A percentile compares a stretch with the other conserved stretches of the same genome.
phyloP scores from a whole-genome alignment of 2,113 vertebrate species.

The Pardalotus punctatus region DNA sequence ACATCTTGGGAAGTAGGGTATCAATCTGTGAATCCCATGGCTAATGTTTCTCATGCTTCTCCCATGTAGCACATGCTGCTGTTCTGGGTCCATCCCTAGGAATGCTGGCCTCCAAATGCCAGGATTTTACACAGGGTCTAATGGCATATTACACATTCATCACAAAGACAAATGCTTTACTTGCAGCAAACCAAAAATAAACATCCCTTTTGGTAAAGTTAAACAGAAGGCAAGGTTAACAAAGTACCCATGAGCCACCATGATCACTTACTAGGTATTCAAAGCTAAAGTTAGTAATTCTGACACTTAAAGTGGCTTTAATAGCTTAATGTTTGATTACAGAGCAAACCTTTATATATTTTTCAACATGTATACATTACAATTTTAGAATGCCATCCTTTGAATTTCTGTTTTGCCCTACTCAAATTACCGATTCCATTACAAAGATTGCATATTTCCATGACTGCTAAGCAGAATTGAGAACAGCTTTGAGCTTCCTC shows the following conservation, averaged over 20 bases:
- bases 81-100: neutral
- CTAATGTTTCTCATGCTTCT: neutral
- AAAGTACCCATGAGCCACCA: neutral
- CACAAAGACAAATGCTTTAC: neutral
- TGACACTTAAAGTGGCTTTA: neutral
- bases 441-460: neutral
- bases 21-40: neutral
- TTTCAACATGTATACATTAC: neutral
- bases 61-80: accelerated
- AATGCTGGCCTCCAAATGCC: neutral
- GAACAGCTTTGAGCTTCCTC: neutral
- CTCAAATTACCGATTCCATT: neutral
- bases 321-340: neutral
- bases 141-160: neutral
- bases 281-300: neutral
- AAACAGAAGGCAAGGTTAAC: neutral
- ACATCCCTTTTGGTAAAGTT: neutral
- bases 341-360: neutral
- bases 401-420: neutral
- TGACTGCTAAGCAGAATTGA: neutral
- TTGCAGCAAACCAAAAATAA: neutral
- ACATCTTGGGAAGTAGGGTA: neutral
- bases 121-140: neutral
- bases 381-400: neutral
- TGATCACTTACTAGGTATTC: neutral